These are phyloP conservation scores for Oryzias woworae DNA, from an alignment of 2,113 vertebrate species.

Conservation along the genomic window DNA sequence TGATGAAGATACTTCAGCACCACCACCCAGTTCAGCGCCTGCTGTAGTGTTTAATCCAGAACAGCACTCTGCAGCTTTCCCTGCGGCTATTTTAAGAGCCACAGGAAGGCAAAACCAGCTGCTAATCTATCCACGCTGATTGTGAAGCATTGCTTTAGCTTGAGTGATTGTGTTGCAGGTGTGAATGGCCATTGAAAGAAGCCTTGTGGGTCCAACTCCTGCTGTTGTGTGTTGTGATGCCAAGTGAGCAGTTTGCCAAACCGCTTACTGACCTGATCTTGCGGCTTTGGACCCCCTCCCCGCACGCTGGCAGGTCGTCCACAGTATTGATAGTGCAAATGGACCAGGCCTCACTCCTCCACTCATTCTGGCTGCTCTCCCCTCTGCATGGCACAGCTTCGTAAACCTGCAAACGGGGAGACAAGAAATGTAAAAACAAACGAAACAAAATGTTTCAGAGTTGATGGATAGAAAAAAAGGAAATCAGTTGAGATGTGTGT, in stretches of 20 bases:
- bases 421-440: not conserved
- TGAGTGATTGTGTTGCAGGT: slow-evolving; percentile 31
- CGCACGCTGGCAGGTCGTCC: slow-evolving; percentile 85
- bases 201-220: slow-evolving; percentile 14
- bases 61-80: slow-evolving; percentile 8
- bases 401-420: slow-evolving; percentile 81
- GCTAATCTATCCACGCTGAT: slow-evolving; percentile 18
- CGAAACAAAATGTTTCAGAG: not conserved
- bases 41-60: slow-evolving; percentile 9
- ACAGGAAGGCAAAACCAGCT: slow-evolving; percentile 7
- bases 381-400: slow-evolving; percentile 89
- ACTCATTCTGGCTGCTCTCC: slow-evolving; percentile 86
- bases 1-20: slow-evolving; percentile 5
- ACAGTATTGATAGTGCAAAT: slow-evolving; percentile 88
- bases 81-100: slow-evolving; percentile 12
- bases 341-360: slow-evolving; percentile 90
- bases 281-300: slow-evolving; percentile 90
- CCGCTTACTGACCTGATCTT: slow-evolving; percentile 85
- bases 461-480: slow-evolving; percentile 5
- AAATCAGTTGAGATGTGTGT: slow-evolving; percentile 24
- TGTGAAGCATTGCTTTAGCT: slow-evolving; percentile 27
- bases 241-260: slow-evolving; percentile 26
- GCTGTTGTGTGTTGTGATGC: slow-evolving; percentile 8
- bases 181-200: slow-evolving; percentile 10
- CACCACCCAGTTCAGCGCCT: not conserved